A percentile compares a stretch with the other conserved stretches of the same genome.
Evolutionary conservation across 2,113 vertebrate genomes (phyloP).

Genomic region (Paralichthys olivaceus): DNA sequence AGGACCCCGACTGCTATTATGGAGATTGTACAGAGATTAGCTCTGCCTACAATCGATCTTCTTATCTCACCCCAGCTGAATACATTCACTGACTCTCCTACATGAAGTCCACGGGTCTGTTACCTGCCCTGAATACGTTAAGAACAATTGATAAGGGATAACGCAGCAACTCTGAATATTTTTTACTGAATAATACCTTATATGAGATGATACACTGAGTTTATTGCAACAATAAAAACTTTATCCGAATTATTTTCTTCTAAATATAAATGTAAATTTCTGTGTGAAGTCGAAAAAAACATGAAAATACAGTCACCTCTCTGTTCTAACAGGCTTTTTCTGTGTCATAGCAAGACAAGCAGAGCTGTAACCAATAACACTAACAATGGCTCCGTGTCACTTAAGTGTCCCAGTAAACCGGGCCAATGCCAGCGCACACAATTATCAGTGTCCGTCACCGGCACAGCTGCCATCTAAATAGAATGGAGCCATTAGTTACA

Average conservation of each 20-base stretch:
- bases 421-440: background rate
- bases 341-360: background rate
- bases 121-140: background rate
- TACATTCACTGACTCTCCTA: conserved; percentile 42
- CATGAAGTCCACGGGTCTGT: background rate
- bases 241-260: background rate
- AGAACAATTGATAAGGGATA: background rate
- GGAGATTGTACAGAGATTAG: conserved; percentile 26
- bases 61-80: conserved; percentile 33
- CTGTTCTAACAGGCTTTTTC: background rate
- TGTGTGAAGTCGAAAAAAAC: background rate
- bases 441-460: background rate
- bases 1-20: background rate
- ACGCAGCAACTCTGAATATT: too few species aligned
- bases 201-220: background rate
- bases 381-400: background rate
- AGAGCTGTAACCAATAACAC: background rate
- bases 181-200: too few species aligned
- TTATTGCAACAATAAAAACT: background rate
- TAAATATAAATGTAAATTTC: background rate
- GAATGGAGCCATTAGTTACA: conserved; percentile 22
- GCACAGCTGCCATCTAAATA: conserved; percentile 2
- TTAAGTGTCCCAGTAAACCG: conserved; percentile 3
- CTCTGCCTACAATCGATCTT: conserved; percentile 46
- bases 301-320: background rate